Base-by-base conservation (phyloP, 2,113 vertebrate genomes). In the Hystrix brachyura region DNA sequence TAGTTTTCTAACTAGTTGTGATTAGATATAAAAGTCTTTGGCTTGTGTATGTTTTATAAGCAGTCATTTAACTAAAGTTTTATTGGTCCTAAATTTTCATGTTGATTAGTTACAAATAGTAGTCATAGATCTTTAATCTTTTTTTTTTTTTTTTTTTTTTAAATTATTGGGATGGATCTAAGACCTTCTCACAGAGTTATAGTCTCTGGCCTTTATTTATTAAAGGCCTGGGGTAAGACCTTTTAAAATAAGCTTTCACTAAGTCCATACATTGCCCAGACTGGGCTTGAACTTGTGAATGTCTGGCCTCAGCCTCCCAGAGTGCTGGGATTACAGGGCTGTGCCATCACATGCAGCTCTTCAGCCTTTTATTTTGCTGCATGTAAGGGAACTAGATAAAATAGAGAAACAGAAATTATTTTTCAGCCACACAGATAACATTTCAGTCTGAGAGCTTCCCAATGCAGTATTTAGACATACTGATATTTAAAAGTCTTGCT, bases 41-140 rank as follows among this genome's bases (percentile, higher is more conserved):
- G 46, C 8, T 55, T 87, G 69, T 72, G 48, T n/a, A 72, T 85
- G n/a, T 71, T 59, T 85, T 76, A 48, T 23, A 78, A 12, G 0
- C 32, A 78, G 17, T 5, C 72, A 60, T 87, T 60, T 83, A 81
- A 65, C 5, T 82, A 62, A 80, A 38, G 9, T 83, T 85, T 76
- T 76, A 60, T 67, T 72, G 38, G 10, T 62, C 43, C 46, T 71
- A 87, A 76, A 43, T 43, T 76, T 89, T 93, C 55, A 72, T 89
- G 55, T 65, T 96, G 64, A 85, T 85, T 64, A 34, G 15, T 67
- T 93, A n/a, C n/a, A 93, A 90, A 84, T 71, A 93, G 46, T 43
- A 84, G 25, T 88, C 21, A 57, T 65, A n/a, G 34, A n/a, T 80
- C 57, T 90, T 81, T 80, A 53, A 15, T 71, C 34, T 71, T 65